Conservation (phyloP, 23 tunicate genomes). For the Ciona savignyi region DNA sequence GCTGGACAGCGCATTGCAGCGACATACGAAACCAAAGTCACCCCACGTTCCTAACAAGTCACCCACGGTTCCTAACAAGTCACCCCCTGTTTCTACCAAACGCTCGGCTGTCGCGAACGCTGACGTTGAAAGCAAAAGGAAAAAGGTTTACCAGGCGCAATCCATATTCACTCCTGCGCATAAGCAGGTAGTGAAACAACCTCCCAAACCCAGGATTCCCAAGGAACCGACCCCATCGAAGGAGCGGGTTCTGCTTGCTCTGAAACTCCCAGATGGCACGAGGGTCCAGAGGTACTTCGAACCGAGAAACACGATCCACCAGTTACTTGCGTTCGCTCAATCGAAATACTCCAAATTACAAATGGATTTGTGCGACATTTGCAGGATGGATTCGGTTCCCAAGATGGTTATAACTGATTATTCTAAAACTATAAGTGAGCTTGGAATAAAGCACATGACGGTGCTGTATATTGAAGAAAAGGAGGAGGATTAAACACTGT, state of each 20-base stretch:
- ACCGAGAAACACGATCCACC: constrained; percentile 27
- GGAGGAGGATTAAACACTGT: constrained; percentile 30
- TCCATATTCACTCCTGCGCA: constrained; percentile 36
- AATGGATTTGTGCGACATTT: constrained; percentile 29
- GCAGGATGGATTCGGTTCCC: constrained; percentile 56
- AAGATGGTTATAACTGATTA: constrained; percentile 34
- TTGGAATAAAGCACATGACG: constrained; percentile 47
- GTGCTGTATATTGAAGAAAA: constrained; percentile 78
- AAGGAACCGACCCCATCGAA: constrained; percentile 47
- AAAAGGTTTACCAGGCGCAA: constrained; percentile 26
- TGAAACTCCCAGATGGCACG: constrained; percentile 83
- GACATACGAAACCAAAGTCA: constrained; percentile 7
- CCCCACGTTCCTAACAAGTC: constrained; percentile 31
- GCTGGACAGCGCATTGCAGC: constrained; percentile 37
- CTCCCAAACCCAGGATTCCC: constrained; percentile 20
- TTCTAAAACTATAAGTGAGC: constrained; percentile 19
- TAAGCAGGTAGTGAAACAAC: not conserved
- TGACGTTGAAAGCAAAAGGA: constrained; percentile 14
- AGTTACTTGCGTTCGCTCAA: constrained; percentile 46
- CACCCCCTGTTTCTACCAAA: constrained; percentile 2
- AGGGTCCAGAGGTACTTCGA: constrained; percentile 60
- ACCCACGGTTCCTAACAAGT: constrained; percentile 48
- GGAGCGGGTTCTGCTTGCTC: constrained; percentile 49
- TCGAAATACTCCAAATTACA: constrained; percentile 28
- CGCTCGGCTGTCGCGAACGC: constrained; percentile 3